Evolutionary conservation across 2,888 invertebrate genomes (phyloP), one percentile per base, ranked within the genome.

Genomic region (Caenorhabditis parvicauda): DNA sequence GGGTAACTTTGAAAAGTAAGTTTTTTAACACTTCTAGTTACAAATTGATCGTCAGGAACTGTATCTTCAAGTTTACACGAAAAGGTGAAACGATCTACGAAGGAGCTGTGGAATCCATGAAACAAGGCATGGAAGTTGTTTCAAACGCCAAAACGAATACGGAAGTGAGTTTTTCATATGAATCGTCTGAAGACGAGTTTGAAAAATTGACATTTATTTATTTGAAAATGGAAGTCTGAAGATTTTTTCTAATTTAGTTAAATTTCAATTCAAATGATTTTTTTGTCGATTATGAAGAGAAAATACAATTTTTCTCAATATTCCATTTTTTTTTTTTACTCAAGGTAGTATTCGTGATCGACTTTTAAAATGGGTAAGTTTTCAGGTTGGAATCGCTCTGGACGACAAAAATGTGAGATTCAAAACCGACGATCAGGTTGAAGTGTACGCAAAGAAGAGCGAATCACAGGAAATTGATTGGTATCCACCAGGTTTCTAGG

Each of bases 391-490:
- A 25, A 39, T 72, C 2, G 67, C 66, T 1, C 42, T 73, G 4
- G 51, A 53, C 7, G 61, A 70, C 54, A 71, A 73, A 37, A 63
- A 58, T 32, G 67, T 79, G 27, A 66, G 76, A 17, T 79, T 77
- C 67, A 72, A 78, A 45, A 83, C 90, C 89, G 79, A 87, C 87
- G 82, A 89, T 89, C 59, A 64, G 28, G 54, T 88, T 86, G 77
- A 89, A 89, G 83, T 90, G 89, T 82, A 90, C 88, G 6, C 88
- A 88, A 54, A 89, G 88, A 83, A 88, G 19, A 56, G 59, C 17
- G 60, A 72, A 2, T 55, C 44, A 88, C 90, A 91, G 89, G 81
- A 88, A 86, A 14, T 87, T 87, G 6, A 90, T 87, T 21, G 87
- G 79, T 60, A 59, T 53, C 79, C 79, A 5, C 70, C 74, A 4